Conservation (phyloP, 35 echinoderm and acorn worm genomes). For the Acanthaster planci region DNA sequence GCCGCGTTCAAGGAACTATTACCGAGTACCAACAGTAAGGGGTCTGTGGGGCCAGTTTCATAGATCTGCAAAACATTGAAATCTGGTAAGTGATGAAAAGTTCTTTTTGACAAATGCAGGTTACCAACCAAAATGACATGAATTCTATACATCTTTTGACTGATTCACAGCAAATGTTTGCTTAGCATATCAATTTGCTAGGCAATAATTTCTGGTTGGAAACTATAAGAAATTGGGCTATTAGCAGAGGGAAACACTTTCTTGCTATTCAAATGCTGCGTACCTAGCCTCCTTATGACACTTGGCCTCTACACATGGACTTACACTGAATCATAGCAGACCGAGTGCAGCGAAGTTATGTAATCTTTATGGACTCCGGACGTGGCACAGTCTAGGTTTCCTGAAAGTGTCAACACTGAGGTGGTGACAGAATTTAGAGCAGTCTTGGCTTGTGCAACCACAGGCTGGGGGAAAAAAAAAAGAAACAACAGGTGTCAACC, state of each 20-base stretch:
- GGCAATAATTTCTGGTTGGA: not conserved
- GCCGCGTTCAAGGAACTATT: too few species aligned
- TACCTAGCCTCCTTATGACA: too few species aligned
- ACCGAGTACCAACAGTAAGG: too few species aligned
- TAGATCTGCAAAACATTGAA: not conserved
- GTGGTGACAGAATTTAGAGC: conserved; percentile 14
- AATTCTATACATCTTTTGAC: not conserved
- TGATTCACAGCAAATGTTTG: not conserved
- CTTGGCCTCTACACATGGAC: too few species aligned
- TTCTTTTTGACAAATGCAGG: not conserved
- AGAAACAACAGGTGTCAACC: too few species aligned
- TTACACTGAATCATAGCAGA: conserved; percentile 54
- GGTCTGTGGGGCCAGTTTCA: not conserved
- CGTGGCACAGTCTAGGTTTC: conserved; percentile 22
- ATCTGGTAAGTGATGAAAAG: not conserved
- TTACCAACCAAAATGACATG: too few species aligned
- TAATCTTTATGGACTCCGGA: conserved; percentile 52
- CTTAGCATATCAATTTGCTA: not conserved
- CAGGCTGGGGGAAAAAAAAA: not conserved
- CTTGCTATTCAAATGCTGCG: too few species aligned
- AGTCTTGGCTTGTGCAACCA: not conserved
- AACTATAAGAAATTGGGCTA: too few species aligned
- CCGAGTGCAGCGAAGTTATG: conserved; percentile 7
- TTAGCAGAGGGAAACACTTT: too few species aligned
- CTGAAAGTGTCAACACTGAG: conserved; percentile 14